Percentiles rank a stretch among this genome's conserved stretches.
Conservation (phyloP, 2,797 vertebrate species). For the Thripadectes ignobilis region DNA sequence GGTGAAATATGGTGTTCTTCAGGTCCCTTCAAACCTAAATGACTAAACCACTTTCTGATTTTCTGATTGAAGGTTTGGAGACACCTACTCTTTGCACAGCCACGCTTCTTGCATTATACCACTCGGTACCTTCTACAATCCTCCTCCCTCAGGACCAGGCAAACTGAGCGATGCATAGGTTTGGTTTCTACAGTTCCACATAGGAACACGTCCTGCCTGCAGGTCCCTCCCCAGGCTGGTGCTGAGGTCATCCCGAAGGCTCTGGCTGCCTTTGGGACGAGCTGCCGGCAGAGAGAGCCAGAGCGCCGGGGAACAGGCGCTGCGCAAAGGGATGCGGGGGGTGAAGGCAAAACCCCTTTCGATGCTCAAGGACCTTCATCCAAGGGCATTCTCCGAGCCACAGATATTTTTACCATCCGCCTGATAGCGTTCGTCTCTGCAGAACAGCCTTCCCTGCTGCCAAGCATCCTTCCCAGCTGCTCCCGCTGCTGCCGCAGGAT, state of each 20-base stretch:
- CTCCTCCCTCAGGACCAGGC: neutral
- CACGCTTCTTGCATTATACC: neutral
- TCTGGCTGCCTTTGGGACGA: neutral
- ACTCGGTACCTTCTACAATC: fast-evolving
- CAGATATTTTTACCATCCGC: fast-evolving
- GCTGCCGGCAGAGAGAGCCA: conserved; percentile 48
- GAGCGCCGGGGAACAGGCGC: neutral
- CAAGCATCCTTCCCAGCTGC: neutral
- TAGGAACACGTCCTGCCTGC: fast-evolving
- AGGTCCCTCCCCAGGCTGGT: neutral
- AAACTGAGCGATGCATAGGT: fast-evolving
- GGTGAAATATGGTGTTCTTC: neutral
- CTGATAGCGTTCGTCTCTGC: fast-evolving
- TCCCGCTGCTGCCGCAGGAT: neutral
- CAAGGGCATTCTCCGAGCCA: neutral
- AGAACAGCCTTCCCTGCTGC: neutral
- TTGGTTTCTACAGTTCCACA: fast-evolving
- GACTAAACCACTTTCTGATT: too few relatives aligned
- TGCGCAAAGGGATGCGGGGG: fast-evolving
- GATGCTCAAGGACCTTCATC: neutral
- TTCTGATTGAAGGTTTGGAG: neutral
- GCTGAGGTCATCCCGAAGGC: neutral
- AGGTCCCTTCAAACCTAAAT: neutral
- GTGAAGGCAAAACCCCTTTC: neutral
- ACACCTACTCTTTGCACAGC: neutral